phyloP scores from a whole-genome alignment of 2,888 invertebrate genomes.

The Stramonita haemastoma region DNA sequence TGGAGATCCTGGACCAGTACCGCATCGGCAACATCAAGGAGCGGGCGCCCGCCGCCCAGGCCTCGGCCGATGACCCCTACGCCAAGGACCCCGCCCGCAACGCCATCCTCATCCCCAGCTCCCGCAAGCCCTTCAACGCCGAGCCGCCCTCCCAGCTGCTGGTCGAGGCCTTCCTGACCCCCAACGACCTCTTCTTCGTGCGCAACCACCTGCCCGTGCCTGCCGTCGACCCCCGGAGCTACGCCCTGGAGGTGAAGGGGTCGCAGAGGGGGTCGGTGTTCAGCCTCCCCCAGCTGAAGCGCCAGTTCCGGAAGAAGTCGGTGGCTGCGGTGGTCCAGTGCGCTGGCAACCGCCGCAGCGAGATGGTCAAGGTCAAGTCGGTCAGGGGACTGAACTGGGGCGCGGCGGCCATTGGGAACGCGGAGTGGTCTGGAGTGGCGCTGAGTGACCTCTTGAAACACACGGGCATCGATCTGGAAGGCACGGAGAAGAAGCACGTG shows the following conservation, averaged over 20 bases:
- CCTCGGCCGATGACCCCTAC: conserved; percentile 82
- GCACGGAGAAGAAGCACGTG: conserved; percentile 69
- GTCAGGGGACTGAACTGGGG: conserved; percentile 94
- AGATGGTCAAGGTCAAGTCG: conserved; percentile 90
- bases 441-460: conserved; percentile 76
- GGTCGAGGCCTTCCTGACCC: conserved; percentile 89
- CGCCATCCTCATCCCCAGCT: conserved; percentile 86
- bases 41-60: conserved; percentile 81
- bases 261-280: neutral
- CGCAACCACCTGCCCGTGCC: conserved; percentile 98
- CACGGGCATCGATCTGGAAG: conserved; percentile 76
- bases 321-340: conserved; percentile 94
- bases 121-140: conserved; percentile 94
- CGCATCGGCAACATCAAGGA: conserved; percentile 89
- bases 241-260: conserved; percentile 82
- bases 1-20: conserved; percentile 86
- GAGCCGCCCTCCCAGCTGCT: conserved; percentile 90
- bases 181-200: conserved; percentile 95
- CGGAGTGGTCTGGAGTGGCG: conserved; percentile 78
- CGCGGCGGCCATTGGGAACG: conserved; percentile 94
- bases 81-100: conserved; percentile 89
- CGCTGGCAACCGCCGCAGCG: conserved; percentile 95
- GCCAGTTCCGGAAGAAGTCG: conserved; percentile 83
- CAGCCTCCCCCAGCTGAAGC: conserved; percentile 82
- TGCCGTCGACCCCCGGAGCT: conserved; percentile 81